These are phyloP conservation scores for Leuciscus waleckii DNA, from an alignment of 2,797 vertebrate species.

Conservation along the genomic window DNA sequence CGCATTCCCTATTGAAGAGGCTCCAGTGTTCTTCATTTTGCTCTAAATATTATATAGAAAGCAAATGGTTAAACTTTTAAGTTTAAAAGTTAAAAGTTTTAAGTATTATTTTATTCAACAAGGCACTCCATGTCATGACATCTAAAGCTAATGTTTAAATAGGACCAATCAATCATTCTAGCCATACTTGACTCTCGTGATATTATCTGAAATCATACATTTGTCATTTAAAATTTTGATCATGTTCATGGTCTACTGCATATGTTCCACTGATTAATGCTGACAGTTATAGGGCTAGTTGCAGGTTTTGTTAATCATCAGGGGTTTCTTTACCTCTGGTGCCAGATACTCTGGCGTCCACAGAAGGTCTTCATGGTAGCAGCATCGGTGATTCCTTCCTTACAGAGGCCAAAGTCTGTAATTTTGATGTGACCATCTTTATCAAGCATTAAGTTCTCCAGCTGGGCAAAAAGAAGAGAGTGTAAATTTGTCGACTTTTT, in stretches of 20 bases:
- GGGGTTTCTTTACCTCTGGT: slow-evolving; percentile 85
- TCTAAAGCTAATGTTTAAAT: not conserved
- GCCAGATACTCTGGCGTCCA: slow-evolving; percentile 95
- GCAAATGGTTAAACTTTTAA: not conserved
- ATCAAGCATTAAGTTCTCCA: slow-evolving; percentile 98
- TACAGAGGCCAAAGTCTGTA: slow-evolving; percentile 97
- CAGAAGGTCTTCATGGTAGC: slow-evolving; percentile 99
- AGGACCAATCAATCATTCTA: not conserved
- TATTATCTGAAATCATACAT: not conserved
- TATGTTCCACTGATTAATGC: slow-evolving; percentile 7
- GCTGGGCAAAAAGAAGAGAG: slow-evolving; percentile 70
- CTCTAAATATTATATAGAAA: slow-evolving; percentile 10
- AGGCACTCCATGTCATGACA: slow-evolving; percentile 2
- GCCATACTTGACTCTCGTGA: not conserved
- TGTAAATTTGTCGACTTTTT: not conserved
- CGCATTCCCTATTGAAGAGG: too few relatives aligned
- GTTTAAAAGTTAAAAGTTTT: not conserved
- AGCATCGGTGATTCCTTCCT: slow-evolving; percentile 97
- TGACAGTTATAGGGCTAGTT: not conserved
- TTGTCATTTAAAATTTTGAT: not conserved
- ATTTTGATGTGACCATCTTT: slow-evolving; percentile 99
- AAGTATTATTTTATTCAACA: slow-evolving; percentile 17
- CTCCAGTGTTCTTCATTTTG: too few relatives aligned
- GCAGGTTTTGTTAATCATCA: slow-evolving; percentile 15
- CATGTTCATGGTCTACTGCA: slow-evolving; percentile 21